Base-by-base conservation (phyloP, 2,797 vertebrate species). In the Chromis chromis region DNA sequence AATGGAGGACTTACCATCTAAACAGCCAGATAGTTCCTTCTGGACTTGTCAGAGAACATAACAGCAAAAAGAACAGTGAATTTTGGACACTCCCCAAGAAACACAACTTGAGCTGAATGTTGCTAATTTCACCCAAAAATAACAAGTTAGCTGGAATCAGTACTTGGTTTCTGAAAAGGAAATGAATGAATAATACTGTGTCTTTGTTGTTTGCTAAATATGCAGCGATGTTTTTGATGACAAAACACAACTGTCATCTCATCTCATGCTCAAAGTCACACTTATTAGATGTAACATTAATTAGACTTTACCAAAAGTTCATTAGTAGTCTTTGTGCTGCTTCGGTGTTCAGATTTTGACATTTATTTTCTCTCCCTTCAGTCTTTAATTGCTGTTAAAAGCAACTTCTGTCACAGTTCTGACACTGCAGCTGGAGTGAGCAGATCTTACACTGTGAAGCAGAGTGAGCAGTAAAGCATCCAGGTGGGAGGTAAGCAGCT, bases 401-500 rank as follows among this genome's bases (percentile, higher is more conserved):
- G n/a, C 42, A 7, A 19, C 17, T 44, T 44, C 19, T 44, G 42
- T 44, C 13, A 19, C 5, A 24, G 39, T 42, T 50, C 22, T 62
- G 53, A 73, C 61, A 56, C 7, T 61, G 22, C 50, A 48, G 63
- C n/a, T 2, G 14, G 17, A 25, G 9, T 27, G 22, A 67, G 53
- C 9, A 4, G 7, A 36, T 60, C 54, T 60, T 3, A 4, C 7
- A 4, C 17, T 10, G 39, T n/a, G 36, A 65, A 39, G 69, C 31
- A 25, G 13, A 62, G 19, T 12, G 27, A 74, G 67, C 49, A 21
- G 44, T 11, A 6, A 44, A 58, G 42, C 7, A 66, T 58, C 56
- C 54, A 82, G 61, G 42, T 63, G 52, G 21, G 56, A 74, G 71
- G 62, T 58, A 50, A n/a, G 27, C 17, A 53, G 33, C 8, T 36